Evolutionary conservation across 2,888 invertebrate species (phyloP), one percentile per base, ranked within the genome.

Genomic region (Hirtodrosophila trivittata): DNA sequence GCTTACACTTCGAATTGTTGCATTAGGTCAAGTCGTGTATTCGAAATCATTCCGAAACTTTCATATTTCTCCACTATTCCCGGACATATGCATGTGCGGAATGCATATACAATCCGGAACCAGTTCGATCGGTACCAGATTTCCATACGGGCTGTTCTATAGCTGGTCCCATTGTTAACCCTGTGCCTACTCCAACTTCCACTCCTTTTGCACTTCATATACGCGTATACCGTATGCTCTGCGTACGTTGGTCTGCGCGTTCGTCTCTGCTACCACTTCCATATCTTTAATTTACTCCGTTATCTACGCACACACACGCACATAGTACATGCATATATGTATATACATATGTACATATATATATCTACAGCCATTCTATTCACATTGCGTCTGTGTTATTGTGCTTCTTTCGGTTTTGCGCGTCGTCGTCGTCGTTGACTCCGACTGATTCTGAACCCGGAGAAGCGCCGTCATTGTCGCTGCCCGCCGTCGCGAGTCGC

Each of bases 261-360:
- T 30, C 50, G 54, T 51, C 46, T 42, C 46, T 67, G 56, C 63
- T 70, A 75, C 62, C 54, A 70, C 33, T 62, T 54, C 38, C 45
- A 76, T 76, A 76, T 76, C 75, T 75, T 59, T 43, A 66, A 78
- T 59, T 75, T 58, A 51, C 52, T 38, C 37, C 49, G 76, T 76
- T 76, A 76, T 76, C 75, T 72, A 65, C 73, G 47, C 57, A 64
- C 64, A 57, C 69, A 55, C 52, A 51, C 46, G 47, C 46, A 58
- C 25, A 42, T 35, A 30, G 9, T 10, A 13, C 21, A 35, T 1
- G 8, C n/a, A 13, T 16, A 41, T 13, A 58, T 18, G 38, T 35
- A 25, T 58, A 45, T 18, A 35, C 18, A 35, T 43, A 43, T 50
- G 9, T n/a, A 12, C 18, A 33, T 1, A 9, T 9, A 13, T 21